These are phyloP conservation scores for Chionomys nivalis DNA, from an alignment of 2,113 vertebrate species.

Conservation along the genomic window DNA sequence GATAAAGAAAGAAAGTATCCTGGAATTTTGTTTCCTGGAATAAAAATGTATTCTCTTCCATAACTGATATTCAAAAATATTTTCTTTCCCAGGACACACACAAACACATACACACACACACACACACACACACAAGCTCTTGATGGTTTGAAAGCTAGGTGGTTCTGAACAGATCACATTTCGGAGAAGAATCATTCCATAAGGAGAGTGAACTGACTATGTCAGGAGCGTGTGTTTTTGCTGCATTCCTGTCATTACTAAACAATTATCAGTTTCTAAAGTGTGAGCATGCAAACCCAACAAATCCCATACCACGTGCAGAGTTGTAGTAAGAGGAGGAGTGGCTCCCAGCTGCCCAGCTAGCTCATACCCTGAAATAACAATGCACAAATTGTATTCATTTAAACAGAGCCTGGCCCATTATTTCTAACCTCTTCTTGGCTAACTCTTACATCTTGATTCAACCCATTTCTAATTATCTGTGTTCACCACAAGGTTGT, in stretches of 20 bases:
- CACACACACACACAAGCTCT: slow-evolving; percentile 2
- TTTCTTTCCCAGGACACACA: slow-evolving; percentile 48
- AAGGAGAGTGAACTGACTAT: slow-evolving; percentile 72
- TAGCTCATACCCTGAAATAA: too few relatives aligned
- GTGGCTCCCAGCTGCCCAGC: accelerated
- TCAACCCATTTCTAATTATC: too few relatives aligned
- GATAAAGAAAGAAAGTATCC: slow-evolving; percentile 42
- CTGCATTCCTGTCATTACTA: slow-evolving; percentile 73
- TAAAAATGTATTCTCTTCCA: slow-evolving; percentile 17
- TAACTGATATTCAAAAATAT: slow-evolving; percentile 27
- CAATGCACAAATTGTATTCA: too few relatives aligned
- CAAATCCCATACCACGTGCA: slow-evolving; percentile 51
- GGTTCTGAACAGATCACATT: slow-evolving; percentile 57
- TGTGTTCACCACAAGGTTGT: too few relatives aligned
- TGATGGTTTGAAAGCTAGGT: slow-evolving; percentile 67
- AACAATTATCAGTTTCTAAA: slow-evolving; percentile 58
- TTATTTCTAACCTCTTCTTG: too few relatives aligned
- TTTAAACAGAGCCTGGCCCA: too few relatives aligned
- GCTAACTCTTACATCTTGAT: too few relatives aligned
- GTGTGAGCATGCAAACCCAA: slow-evolving; percentile 66
- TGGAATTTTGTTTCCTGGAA: not conserved
- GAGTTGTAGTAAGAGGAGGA: not conserved
- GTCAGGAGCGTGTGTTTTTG: slow-evolving; percentile 59
- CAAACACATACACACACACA: not conserved
- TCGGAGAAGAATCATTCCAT: slow-evolving; percentile 15